phyloP scores from a whole-genome alignment of 2,888 invertebrate genomes.

The Platycheirus albimanus region DNA sequence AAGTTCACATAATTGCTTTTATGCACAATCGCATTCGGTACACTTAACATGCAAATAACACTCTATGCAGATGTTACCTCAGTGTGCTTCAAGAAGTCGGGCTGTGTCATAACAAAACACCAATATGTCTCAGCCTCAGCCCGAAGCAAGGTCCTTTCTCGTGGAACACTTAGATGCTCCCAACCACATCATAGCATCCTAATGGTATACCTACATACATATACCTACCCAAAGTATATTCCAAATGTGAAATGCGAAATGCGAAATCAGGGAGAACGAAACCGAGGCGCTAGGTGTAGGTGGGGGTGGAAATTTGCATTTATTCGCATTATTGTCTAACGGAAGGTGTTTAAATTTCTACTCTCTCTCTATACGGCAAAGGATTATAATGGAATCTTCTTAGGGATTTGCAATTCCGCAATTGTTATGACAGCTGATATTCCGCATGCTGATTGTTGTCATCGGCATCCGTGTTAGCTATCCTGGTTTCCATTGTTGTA shows the following conservation, averaged over 20 bases:
- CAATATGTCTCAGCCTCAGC: conserved; percentile 27
- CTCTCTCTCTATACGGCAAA: conserved; percentile 11
- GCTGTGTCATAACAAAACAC: conserved; percentile 28
- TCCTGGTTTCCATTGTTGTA: neutral
- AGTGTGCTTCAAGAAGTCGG: conserved; percentile 40
- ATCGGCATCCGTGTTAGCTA: neutral
- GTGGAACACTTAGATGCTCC: conserved; percentile 15
- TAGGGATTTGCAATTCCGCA: conserved; percentile 52
- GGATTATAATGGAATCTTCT: conserved; percentile 63
- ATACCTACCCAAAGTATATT: too few species aligned
- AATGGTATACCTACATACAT: too few species aligned
- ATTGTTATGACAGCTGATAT: conserved; percentile 63
- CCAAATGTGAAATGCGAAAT: neutral
- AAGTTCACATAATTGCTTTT: conserved; percentile 73
- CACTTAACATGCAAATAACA: conserved; percentile 65
- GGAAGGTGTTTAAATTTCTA: conserved; percentile 22
- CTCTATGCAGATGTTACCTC: conserved; percentile 49
- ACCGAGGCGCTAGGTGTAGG: neutral
- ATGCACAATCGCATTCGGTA: conserved; percentile 68
- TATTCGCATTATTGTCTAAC: conserved; percentile 37
- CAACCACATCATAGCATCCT: neutral
- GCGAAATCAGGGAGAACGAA: neutral
- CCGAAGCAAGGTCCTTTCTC: conserved; percentile 17
- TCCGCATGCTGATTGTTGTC: conserved; percentile 44
- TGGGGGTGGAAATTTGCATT: conserved; percentile 50